These are phyloP conservation scores for Leptodactylus fallax DNA, from an alignment of 2,797 vertebrate species.

Conservation along the genomic window DNA sequence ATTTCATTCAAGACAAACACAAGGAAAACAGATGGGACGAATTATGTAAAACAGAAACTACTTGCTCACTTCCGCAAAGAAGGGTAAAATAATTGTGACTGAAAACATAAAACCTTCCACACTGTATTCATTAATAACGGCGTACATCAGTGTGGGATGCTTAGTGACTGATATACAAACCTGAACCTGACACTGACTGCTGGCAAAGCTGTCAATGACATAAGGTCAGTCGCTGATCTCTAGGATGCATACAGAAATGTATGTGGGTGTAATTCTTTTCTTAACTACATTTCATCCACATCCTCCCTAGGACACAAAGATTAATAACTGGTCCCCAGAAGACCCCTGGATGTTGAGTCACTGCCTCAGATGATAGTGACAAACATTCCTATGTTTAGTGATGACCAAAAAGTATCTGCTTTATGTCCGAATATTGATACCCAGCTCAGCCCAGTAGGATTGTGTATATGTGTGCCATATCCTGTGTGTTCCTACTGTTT, in stretches of 20 bases:
- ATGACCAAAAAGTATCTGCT: neutral
- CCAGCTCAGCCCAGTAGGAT: too few species aligned
- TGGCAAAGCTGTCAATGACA: neutral
- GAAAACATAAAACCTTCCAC: neutral
- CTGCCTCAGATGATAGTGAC: neutral
- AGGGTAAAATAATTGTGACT: neutral
- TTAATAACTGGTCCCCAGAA: neutral
- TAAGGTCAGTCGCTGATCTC: neutral
- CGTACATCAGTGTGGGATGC: neutral
- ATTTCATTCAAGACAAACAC: neutral
- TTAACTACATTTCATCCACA: neutral
- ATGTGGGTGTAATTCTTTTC: neutral
- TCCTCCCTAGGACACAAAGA: neutral
- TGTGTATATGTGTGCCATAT: too few species aligned
- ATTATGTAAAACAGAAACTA: neutral
- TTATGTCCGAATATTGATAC: too few species aligned
- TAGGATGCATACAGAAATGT: neutral
- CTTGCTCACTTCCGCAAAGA: neutral
- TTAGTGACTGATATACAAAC: neutral
- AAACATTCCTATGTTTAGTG: neutral
- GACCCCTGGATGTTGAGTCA: conserved; percentile 12
- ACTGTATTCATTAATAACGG: neutral
- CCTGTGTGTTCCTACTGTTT: too few species aligned
- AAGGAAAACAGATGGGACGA: neutral
- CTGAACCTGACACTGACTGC: neutral